phyloP scores from a whole-genome alignment of 1,140 invertebrate species.

The Bombus superbus region DNA sequence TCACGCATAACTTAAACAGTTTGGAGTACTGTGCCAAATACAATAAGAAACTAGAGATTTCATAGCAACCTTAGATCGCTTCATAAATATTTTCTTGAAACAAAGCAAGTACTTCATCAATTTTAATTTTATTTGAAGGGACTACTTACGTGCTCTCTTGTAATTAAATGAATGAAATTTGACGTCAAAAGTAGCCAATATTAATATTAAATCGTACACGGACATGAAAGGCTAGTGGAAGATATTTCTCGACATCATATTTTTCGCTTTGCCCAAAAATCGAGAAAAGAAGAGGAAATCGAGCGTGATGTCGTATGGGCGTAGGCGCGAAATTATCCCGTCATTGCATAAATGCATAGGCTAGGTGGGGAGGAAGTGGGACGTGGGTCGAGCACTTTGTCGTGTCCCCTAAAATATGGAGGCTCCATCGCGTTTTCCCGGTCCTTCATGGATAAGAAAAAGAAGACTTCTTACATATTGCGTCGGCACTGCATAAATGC shows the following conservation, averaged over 20 bases:
- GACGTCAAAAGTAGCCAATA: neutral
- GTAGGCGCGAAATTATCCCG: slow-evolving; percentile 74
- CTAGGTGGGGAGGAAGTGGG: slow-evolving; percentile 48
- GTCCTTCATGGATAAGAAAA: slow-evolving; percentile 69
- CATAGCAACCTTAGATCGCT: neutral
- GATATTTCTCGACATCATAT: slow-evolving; percentile 30
- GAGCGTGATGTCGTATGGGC: slow-evolving; percentile 68
- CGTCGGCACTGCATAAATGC: slow-evolving; percentile 67
- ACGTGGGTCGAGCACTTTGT: slow-evolving; percentile 72
- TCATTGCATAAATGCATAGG: slow-evolving; percentile 77
- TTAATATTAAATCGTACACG: neutral
- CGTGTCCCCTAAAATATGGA: slow-evolving; percentile 73
- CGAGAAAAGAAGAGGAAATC: slow-evolving; percentile 62
- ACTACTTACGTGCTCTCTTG: neutral
- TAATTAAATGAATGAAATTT: neutral
- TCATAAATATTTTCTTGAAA: neutral
- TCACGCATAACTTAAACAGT: slow-evolving; percentile 76
- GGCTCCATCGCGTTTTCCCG: slow-evolving; percentile 64
- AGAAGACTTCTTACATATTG: slow-evolving; percentile 74
- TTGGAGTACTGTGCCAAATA: slow-evolving; percentile 64
- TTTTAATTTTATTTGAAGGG: neutral
- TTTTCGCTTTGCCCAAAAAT: slow-evolving; percentile 36
- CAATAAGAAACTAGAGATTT: neutral
- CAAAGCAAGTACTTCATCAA: neutral
- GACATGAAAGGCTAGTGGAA: neutral